Base-by-base conservation (phyloP, 2,797 vertebrate species). In the Fistularia commersonii region DNA sequence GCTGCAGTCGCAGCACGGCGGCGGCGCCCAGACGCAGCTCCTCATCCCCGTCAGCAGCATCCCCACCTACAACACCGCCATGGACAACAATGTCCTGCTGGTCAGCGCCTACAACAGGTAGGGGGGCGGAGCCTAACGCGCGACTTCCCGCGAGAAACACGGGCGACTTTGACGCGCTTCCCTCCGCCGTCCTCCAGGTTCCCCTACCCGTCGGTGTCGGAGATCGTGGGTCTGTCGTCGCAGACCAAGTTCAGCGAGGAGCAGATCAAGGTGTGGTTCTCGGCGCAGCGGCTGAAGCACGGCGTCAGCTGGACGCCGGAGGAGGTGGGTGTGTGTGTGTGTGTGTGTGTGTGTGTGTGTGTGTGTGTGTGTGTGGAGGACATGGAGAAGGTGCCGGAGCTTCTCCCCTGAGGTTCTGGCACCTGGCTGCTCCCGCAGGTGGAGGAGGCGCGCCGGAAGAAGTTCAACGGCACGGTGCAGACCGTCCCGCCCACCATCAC, bases 251-350 rank as follows among this genome's bases (percentile, higher is more conserved):
- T 96, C 69, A 95, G 93, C 0, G 96, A 98, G 80, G 97, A 99
- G 57, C 95, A 98, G 84, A 95, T 99, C 51, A 98, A 99, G 77
- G 97, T 98, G 48, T 99, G 97, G 97, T 98, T 99, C 85, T 98
- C 96, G 46, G 97, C 97, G 36, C 97, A 99, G 76, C 93, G 96
- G 45, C 90, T 99, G 61, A 99, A 99, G 59, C 96, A 98, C 0
- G 97, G 97, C 6, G 95, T 99, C 58, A 99, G 97, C 74, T 99
- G 97, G 97, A 99, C 97, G 0, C 97, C 97, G 0, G 97, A 99
- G 76, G 97, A 99, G 84, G 86, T 87, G 0, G 1, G 75, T 57
- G 45, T 36, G 35, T 36, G 23, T 23, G 23, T 23, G 23, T 23
- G 23, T n/a, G 75, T 57, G 45, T 36, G 35, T 36, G 86, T 87